Evolutionary conservation across 2,888 invertebrate species (phyloP), one percentile per base, ranked within the genome.

Genomic region (Agapostemon virescens): DNA sequence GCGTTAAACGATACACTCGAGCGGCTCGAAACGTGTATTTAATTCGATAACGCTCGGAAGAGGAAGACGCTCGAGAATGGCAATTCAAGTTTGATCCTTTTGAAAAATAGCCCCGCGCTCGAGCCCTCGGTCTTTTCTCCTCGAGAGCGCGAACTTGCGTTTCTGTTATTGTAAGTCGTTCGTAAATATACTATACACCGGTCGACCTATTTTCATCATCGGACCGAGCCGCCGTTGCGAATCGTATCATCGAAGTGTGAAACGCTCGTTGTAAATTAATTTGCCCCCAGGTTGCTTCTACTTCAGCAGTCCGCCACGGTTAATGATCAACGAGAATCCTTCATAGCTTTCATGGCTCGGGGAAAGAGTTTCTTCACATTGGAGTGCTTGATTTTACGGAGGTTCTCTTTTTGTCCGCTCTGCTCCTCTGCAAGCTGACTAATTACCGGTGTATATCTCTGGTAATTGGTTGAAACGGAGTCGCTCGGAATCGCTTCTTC

Each of bases 181-280:
- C n/a, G 13, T 11, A 36, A 63, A 26, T 26, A 55, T 15, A 55
- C 2, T 15, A 6, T 36, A 13, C 11, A n/a, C 5, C n/a, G 36
- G 11, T 36, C 33, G 63, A 63, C 63, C 36, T n/a, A 63, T 36
- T 63, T 63, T 11, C 63, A 13, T 63, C 63, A 13, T 38, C 36
- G 36, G n/a, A 1, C 36, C 36, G n/a, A 33, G 30, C 1, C 61
- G 15, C 26, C 52, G 13, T 26, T 26, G 38, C n/a, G 36, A 63
- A 63, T 63, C 36, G 36, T 63, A 36, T 63, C 36, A 69, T 69
- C 23, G 66, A 66, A 66, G 66, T 66, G 66, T 40, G 38, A 66
- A 40, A 66, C n/a, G 33, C 40, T 66, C 38, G 66, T 66, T 66
- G 38, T 36, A 66, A 66, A 66, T 66, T 66, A 66, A 66, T 66